Evolutionary conservation across 2,797 vertebrate genomes (phyloP).

Genomic region (Poeciliopsis turneri): DNA sequence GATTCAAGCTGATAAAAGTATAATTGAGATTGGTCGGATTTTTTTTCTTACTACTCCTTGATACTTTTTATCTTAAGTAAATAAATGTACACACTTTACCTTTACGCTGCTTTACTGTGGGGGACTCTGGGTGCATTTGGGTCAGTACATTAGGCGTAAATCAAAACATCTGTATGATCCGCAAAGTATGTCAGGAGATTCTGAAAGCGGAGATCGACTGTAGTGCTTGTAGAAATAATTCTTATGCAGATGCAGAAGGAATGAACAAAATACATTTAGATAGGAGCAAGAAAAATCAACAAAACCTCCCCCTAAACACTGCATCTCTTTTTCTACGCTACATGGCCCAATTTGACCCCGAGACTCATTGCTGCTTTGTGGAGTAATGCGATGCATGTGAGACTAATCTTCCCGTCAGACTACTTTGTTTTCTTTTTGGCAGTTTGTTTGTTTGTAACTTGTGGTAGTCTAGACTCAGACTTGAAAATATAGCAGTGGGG

Average conservation of each 20-base stretch:
- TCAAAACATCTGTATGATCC: neutral
- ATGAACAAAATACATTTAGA: neutral
- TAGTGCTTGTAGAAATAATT: neutral
- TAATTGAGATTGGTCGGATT: neutral
- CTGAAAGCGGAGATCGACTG: neutral
- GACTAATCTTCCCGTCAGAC: conserved; percentile 7
- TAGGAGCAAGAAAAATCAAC: neutral
- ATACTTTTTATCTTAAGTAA: neutral
- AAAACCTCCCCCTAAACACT: neutral
- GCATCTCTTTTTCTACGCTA: neutral
- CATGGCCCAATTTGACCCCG: neutral
- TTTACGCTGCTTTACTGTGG: neutral
- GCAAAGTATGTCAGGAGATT: neutral
- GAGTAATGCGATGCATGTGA: conserved; percentile 5
- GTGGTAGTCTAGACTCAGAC: conserved; percentile 57
- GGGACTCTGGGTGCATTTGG: neutral
- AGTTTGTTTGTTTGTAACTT: conserved; percentile 58
- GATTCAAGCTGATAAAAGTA: neutral
- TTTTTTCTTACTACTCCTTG: neutral
- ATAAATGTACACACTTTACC: neutral
- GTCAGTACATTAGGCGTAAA: neutral
- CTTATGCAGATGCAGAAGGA: neutral
- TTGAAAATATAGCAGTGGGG: conserved; percentile 25
- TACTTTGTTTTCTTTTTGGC: conserved; percentile 17
- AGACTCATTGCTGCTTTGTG: neutral